These are phyloP conservation scores for Rhinichthys osculus DNA, from an alignment of 2,797 vertebrate species.

Conservation along the genomic window DNA sequence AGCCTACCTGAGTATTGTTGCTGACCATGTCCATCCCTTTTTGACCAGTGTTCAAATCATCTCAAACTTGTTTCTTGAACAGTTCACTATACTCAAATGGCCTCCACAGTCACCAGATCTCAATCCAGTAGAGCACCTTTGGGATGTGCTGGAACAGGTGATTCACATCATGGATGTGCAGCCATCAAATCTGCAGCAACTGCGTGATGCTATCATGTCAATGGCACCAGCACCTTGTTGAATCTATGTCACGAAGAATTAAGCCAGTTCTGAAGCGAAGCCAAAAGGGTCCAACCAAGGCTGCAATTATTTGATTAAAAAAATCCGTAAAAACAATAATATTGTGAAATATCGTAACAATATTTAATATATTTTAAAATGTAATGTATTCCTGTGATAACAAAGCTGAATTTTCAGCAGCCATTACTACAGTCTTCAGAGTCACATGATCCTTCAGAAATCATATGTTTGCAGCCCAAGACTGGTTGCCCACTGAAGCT, in stretches of 20 bases:
- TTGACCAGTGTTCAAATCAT: constrained; percentile 21
- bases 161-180: constrained; percentile 67
- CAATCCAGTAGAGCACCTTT: constrained; percentile 55
- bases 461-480: not conserved
- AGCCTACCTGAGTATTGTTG: not conserved
- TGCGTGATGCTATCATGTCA: too few relatives aligned
- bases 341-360: not conserved
- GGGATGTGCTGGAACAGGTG: constrained; percentile 62
- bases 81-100: not conserved
- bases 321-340: not conserved
- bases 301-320: not conserved
- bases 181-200: constrained; percentile 55
- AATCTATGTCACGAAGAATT: not conserved
- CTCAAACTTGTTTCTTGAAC: not conserved
- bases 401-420: not conserved
- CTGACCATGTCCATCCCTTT: not conserved
- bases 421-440: not conserved
- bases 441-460: not conserved
- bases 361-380: not conserved
- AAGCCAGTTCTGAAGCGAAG: not conserved
- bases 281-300: not conserved
- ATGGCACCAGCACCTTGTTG: not conserved
- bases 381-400: not conserved
- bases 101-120: constrained; percentile 42
- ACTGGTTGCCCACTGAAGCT: too few relatives aligned